Percentiles rank a stretch among this genome's conserved stretches.
phyloP scores from a whole-genome alignment of 2,888 invertebrate species.

The Polydrusus pterygomalis region DNA sequence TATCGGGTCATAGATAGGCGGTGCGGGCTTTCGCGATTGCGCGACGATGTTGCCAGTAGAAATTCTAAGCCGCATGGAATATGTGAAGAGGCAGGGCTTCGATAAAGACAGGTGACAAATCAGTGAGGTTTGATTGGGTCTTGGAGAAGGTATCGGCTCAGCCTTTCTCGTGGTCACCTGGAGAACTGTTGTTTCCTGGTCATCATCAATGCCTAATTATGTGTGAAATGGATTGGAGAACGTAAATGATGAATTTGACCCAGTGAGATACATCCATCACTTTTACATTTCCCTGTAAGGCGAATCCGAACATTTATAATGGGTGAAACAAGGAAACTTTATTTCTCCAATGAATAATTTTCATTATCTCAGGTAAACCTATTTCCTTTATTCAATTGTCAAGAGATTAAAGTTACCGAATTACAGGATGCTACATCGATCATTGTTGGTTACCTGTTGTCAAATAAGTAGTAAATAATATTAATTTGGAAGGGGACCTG shows the following conservation, averaged over 20 bases:
- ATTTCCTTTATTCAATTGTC: conserved; percentile 3
- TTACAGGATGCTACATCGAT: neutral
- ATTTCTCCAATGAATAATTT: conserved; percentile 22
- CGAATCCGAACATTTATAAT: conserved; percentile 27
- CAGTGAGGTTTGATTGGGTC: conserved; percentile 68
- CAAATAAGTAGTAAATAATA: too few species aligned
- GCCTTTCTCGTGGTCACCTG: conserved; percentile 67
- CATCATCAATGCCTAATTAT: conserved; percentile 52
- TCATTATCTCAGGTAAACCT: conserved; percentile 2
- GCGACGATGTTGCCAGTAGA: conserved; percentile 68
- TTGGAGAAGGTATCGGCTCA: conserved; percentile 64
- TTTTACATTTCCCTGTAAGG: conserved; percentile 57
- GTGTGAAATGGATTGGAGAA: conserved; percentile 44
- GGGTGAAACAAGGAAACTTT: conserved; percentile 39
- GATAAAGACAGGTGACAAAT: conserved; percentile 71
- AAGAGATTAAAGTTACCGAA: conserved; percentile 4
- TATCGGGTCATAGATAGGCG: conserved; percentile 67
- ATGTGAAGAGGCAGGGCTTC: conserved; percentile 68
- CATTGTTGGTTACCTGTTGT: neutral
- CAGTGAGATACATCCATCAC: conserved; percentile 68
- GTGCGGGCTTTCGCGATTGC: conserved; percentile 66
- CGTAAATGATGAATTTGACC: conserved; percentile 68
- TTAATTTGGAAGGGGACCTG: too few species aligned
- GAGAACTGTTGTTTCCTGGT: conserved; percentile 53
- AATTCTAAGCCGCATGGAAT: conserved; percentile 64